Evolutionary conservation across 2,113 vertebrate species (phyloP).

Genomic region (cattle (Bos taurus)): DNA sequence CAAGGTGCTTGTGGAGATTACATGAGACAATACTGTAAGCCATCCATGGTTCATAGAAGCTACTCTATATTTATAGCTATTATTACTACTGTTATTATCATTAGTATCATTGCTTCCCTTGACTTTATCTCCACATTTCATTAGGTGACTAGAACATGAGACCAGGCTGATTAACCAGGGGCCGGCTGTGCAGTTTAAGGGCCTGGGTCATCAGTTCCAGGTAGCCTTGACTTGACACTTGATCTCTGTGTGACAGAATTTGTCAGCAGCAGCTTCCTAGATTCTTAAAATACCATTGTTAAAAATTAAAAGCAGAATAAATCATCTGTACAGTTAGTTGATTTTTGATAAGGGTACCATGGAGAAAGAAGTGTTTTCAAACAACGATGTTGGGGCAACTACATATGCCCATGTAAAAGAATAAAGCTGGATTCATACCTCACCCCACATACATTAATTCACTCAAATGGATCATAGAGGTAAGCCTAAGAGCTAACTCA

Average conservation of each 20-base stretch:
- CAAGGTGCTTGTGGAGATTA: neutral
- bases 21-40: neutral
- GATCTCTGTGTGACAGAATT: neutral
- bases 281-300: neutral
- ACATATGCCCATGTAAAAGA: neutral
- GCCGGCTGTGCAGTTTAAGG: too few relatives aligned
- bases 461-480: neutral
- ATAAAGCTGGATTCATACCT: neutral
- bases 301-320: neutral
- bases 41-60: neutral
- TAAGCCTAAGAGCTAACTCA: neutral
- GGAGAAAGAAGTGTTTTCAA: neutral
- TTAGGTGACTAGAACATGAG: neutral
- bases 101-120: neutral
- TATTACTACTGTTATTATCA: neutral
- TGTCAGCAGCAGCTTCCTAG: neutral
- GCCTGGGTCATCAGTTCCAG: neutral
- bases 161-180: neutral
- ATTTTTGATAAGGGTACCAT: neutral
- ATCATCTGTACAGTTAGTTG: neutral
- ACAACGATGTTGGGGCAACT: neutral
- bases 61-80: neutral
- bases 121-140: neutral
- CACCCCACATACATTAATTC: neutral
- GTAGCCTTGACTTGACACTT: neutral